A percentile compares a stretch with the other conserved stretches of the same genome.
Evolutionary conservation across 2,113 vertebrate genomes (phyloP).

Genomic region (Periophthalmus modestus): DNA sequence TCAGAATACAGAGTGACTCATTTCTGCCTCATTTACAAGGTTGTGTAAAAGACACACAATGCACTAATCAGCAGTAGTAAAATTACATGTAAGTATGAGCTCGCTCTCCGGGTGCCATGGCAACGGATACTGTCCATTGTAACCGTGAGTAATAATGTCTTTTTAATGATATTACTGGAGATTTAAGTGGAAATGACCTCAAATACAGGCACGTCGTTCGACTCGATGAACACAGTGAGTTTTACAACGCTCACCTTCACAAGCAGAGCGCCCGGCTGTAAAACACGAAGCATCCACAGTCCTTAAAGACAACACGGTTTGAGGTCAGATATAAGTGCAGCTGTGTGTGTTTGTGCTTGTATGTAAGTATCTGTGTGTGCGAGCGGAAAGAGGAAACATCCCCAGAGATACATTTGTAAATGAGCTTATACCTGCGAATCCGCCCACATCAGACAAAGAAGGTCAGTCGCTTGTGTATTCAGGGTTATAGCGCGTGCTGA

Average conservation of each 20-base stretch:
- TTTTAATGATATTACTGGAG: neutral
- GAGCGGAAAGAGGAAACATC: slow-evolving; percentile 14
- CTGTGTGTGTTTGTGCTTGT: no score
- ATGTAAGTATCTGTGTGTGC: no score
- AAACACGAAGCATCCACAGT: neutral
- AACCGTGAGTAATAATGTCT: neutral
- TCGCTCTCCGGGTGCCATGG: neutral
- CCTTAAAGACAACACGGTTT: neutral
- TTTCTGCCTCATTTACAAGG: neutral
- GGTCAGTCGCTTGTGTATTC: slow-evolving; percentile 26
- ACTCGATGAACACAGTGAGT: neutral
- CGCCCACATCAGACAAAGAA: slow-evolving; percentile 45
- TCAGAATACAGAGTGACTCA: neutral
- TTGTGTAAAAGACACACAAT: neutral
- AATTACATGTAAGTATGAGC: neutral
- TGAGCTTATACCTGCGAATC: slow-evolving; percentile 44
- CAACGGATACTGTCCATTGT: neutral
- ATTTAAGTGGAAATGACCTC: neutral
- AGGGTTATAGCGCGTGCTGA: slow-evolving; percentile 35
- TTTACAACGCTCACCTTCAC: neutral
- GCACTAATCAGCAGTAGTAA: neutral
- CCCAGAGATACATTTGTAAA: slow-evolving; percentile 43
- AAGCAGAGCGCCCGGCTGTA: neutral
- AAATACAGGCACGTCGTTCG: neutral
- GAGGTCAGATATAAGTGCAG: slow-evolving; percentile 12